Base-by-base conservation (phyloP, 2,113 vertebrate species). In the Romanogobio albipinnatus region DNA sequence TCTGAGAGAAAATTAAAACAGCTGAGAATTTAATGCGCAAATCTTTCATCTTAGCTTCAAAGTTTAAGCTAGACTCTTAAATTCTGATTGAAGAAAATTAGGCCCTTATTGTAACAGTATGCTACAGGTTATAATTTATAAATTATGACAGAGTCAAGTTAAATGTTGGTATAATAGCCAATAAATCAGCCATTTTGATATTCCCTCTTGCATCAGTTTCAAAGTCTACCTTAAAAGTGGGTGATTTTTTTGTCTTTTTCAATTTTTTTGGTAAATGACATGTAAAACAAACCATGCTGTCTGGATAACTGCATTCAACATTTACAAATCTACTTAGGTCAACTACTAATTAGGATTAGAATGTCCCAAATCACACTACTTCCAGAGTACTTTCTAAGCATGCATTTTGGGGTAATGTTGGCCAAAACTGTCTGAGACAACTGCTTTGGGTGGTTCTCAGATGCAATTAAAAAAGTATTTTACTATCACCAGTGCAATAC, bases 21-120 rank as follows among this genome's bases (percentile, higher is more conserved):
- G 17, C 66, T 45, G 59, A 43, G 68, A 19, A 4, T 43, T 66
- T n/a, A 24, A 56, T 7, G 47, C 3, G 9, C 5, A 45, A 15
- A 5, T 29, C 74, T 84, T 53, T 36, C 19, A 70, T 79, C 51
- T 33, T 14, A 56, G 33, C 24, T 53, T 70, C 36, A 84, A 81
- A 36, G 79, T 68, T 81, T 68, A 3, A 51, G 24, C 5, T 36
- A 68, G 9, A 62, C 22, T 51, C 45, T 68, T 58, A 58, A 15
- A 71, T 17, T 51, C 33, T 71, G 29, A 43, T 4, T 33, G 26
- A 58, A 68, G 59, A 24, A 80, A 80, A 47, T 3, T 29, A 29
- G 17, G 36, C 10, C 24, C 11, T 68, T 70, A 11, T 3, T 36
- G 3, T 33, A 68, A 81, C 2, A 49, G 22, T 22, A 58, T 22